Base-by-base conservation (phyloP, 2,113 vertebrate genomes). In the Psammodynastes pulverulentus region DNA sequence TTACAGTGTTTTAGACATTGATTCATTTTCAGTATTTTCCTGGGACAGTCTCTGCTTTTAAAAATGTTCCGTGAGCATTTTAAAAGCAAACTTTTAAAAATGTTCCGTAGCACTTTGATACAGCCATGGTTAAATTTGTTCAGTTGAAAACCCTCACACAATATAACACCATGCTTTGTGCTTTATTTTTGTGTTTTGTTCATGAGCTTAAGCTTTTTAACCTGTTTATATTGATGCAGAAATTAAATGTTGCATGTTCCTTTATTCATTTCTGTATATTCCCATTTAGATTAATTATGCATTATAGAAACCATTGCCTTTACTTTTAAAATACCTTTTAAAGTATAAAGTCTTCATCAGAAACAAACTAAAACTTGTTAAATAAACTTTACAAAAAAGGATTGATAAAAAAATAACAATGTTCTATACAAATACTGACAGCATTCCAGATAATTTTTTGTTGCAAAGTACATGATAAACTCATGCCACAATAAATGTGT, bases 121-220 rank as follows among this genome's bases (percentile, higher is more conserved):
- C 89, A 91, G 51, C 84, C 39, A 91, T 62, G 85, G 48, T 39
- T 86, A 51, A 9, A 46, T 24, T 87, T 88, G n/a, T 87, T 94
- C 15, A 45, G 56, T 79, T 90, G 19, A 93, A 94, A 86, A 23
- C 4, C 1, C 48, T 34, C 45, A 34, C 43, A 72, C 24, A 52
- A 34, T 86, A 84, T 89, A 89, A 72, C 23, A 67, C 52, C 94
- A 91, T 89, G 93, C 88, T 87, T 87, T 67, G 19, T 93, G 84
- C 26, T 94, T 95, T 93, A 89, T 94, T 94, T 94, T 94, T 8
- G 89, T 88, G 93, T 94, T 94, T 91, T 87, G 89, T 9, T 93
- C 88, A 90, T 92, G 24, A 93, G 85, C 56, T 93, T 92, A n/a
- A 58, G 95, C 3, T 39, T 94, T 94, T 49, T 51, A n/a, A 94